Percentiles rank a stretch among this genome's conserved stretches.
Evolutionary conservation across 2,888 invertebrate species (phyloP).

Genomic region (Ornithoptera alexandrae): DNA sequence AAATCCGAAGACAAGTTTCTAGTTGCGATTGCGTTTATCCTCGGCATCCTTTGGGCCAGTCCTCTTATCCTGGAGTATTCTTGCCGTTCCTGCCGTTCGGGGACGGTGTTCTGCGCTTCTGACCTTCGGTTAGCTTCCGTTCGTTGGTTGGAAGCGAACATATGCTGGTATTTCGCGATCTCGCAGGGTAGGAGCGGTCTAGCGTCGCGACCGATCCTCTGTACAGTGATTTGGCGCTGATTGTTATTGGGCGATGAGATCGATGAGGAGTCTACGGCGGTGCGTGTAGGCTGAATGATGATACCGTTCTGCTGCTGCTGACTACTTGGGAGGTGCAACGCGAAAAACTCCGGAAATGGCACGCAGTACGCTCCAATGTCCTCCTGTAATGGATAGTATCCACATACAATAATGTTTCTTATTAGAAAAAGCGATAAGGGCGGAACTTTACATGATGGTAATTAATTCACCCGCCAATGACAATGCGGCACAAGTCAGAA

Average conservation of each 20-base stretch:
- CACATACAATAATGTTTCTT: neutral
- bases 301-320: constrained; percentile 47
- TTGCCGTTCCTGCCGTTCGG: constrained; percentile 49
- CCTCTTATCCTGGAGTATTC: constrained; percentile 56
- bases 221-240: constrained; percentile 77
- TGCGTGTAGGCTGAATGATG: constrained; percentile 46
- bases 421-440: neutral
- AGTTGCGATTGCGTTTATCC: constrained; percentile 49
- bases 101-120: constrained; percentile 48
- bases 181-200: constrained; percentile 75
- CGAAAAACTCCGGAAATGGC: constrained; percentile 65
- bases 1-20: constrained; percentile 41
- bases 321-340: constrained; percentile 57
- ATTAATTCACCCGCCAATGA: no score
- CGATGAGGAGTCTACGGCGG: constrained; percentile 41
- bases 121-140: constrained; percentile 40
- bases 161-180: constrained; percentile 69
- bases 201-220: constrained; percentile 79
- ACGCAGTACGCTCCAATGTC: constrained; percentile 71
- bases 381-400: constrained; percentile 49
- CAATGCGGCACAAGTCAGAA: neutral
- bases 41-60: constrained; percentile 61
- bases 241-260: constrained; percentile 42
- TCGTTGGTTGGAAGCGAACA: constrained; percentile 56
- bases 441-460: no score